Percentiles rank a stretch among this genome's conserved stretches.
phyloP scores from a whole-genome alignment of 2,113 vertebrate genomes.

The Toxotes jaculatrix region DNA sequence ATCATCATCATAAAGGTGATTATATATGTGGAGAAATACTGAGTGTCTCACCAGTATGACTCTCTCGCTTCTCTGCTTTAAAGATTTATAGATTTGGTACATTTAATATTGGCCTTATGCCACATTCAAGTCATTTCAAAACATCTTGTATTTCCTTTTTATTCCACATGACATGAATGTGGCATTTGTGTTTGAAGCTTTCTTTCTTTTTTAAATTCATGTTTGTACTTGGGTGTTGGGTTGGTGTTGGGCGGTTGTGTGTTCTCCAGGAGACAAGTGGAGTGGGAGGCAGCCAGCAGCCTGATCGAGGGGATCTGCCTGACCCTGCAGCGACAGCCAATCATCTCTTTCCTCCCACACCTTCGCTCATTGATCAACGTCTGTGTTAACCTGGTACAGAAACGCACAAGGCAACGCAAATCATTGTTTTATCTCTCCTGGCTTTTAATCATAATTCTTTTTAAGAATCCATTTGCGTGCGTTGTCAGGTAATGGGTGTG shows the following conservation, averaged over 20 bases:
- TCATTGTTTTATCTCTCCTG: accelerated
- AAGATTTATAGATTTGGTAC: not conserved
- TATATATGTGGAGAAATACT: not conserved
- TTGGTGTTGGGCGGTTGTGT: conserved; percentile 29
- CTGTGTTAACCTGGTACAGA: conserved; percentile 97
- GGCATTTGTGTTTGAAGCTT: not conserved
- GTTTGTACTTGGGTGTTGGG: conserved; percentile 30
- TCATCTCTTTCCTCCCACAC: conserved; percentile 99
- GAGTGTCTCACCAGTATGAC: not conserved
- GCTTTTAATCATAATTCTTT: no score
- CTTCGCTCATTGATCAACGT: conserved; percentile 99
- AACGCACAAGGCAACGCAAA: not conserved
- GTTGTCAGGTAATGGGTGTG: conserved; percentile 96
- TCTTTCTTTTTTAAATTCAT: not conserved
- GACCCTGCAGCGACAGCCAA: conserved; percentile 98
- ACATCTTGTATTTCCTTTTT: not conserved
- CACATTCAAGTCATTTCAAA: not conserved
- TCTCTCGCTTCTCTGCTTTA: not conserved
- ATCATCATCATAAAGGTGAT: conserved; percentile 4
- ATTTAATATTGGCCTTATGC: not conserved
- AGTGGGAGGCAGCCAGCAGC: conserved; percentile 99
- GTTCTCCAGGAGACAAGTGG: conserved; percentile 97
- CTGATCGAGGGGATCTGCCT: conserved; percentile 99
- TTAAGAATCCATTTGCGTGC: not conserved
- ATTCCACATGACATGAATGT: not conserved